Evolutionary conservation across 1,140 invertebrate genomes (phyloP).

Genomic region (Dendrolimus kikuchii): DNA sequence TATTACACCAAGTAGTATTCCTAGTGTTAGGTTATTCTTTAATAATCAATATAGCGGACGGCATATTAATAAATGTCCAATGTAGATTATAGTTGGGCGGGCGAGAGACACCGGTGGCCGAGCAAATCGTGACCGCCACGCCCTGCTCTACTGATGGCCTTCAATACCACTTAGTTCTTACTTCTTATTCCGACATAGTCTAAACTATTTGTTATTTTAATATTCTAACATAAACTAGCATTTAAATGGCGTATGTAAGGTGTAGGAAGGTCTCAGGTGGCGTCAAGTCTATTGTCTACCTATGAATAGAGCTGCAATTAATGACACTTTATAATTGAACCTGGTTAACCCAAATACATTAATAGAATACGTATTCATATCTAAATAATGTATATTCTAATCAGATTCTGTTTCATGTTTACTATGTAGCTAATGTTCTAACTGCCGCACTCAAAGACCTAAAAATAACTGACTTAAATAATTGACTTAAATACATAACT

Average conservation of each 20-base stretch:
- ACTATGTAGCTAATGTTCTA: no score
- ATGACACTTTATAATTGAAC: slow-evolving; percentile 22
- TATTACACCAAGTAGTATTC: no score
- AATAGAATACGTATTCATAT: no score
- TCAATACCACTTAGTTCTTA: slow-evolving; percentile 46
- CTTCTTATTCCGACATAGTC: slow-evolving; percentile 31
- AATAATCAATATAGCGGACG: slow-evolving; percentile 22
- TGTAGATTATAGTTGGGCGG: slow-evolving; percentile 33
- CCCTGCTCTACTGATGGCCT: slow-evolving; percentile 47
- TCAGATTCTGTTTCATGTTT: no score
- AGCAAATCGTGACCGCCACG: slow-evolving; percentile 53
- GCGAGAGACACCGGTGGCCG: slow-evolving; percentile 11
- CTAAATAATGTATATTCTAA: no score
- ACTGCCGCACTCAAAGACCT: no score
- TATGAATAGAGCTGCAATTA: slow-evolving; percentile 33
- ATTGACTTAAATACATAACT: no score
- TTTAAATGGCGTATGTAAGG: slow-evolving; percentile 33
- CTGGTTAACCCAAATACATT: neutral
- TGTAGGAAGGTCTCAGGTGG: slow-evolving; percentile 37
- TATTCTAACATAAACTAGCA: slow-evolving; percentile 36
- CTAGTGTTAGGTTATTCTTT: slow-evolving; percentile 8
- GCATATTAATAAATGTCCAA: slow-evolving; percentile 29
- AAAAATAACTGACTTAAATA: no score
- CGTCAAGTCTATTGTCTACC: slow-evolving; percentile 31
- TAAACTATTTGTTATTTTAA: slow-evolving; percentile 60